Evolutionary conservation across 1,140 invertebrate genomes (phyloP).

Genomic region (Drosophila grimshawi): DNA sequence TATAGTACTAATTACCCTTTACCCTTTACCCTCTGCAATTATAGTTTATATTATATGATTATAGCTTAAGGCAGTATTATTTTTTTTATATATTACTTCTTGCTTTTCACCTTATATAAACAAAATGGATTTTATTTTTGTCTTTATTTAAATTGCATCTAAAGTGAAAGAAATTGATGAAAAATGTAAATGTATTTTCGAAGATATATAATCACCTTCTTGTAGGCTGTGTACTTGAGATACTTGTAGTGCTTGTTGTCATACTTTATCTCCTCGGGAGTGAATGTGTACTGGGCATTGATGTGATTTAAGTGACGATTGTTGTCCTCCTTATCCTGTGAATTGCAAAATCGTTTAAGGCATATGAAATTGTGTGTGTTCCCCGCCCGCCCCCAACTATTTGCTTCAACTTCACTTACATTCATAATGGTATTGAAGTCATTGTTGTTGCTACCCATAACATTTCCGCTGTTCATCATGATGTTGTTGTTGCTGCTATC

Average conservation of each 20-base stretch:
- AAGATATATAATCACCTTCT: constrained; percentile 85
- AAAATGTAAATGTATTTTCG: no score
- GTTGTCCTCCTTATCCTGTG: constrained; percentile 83
- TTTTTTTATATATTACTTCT: no score
- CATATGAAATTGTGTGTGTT: constrained; percentile 9
- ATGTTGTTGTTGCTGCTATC: constrained; percentile 82
- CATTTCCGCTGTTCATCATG: constrained; percentile 76
- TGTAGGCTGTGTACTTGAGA: constrained; percentile 90
- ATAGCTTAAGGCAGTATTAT: no score
- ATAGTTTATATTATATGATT: no score
- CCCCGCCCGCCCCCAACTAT: neutral
- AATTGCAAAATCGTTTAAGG: neutral
- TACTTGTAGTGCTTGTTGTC: constrained; percentile 93
- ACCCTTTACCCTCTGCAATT: no score
- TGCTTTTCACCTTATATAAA: no score
- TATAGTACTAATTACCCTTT: no score
- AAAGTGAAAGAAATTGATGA: no score
- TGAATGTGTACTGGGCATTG: constrained; percentile 87
- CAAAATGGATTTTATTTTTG: no score
- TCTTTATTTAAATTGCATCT: neutral
- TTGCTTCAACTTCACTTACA: constrained; percentile 51
- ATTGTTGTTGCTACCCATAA: constrained; percentile 77
- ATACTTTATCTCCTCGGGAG: constrained; percentile 91
- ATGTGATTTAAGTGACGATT: constrained; percentile 84
- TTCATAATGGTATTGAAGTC: constrained; percentile 85